Evolutionary conservation across 2,888 invertebrate genomes (phyloP).

Genomic region (Zhuqinia jingwanae): DNA sequence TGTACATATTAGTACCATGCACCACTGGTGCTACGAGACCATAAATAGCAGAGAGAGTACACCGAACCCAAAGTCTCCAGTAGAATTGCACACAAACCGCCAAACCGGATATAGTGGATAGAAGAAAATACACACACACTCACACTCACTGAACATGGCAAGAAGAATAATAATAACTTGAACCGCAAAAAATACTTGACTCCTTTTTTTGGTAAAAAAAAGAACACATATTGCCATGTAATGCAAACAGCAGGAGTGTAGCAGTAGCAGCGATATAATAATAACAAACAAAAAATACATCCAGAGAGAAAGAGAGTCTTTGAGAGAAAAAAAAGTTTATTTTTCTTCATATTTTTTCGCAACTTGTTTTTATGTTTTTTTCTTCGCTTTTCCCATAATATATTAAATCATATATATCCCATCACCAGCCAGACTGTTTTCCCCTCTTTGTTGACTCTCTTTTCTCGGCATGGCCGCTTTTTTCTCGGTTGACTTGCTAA

Average conservation of each 20-base stretch:
- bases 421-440: background rate
- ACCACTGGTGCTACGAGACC: no score
- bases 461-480: background rate
- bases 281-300: constrained; percentile 12
- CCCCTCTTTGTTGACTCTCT: background rate
- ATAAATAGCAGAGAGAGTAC: no score
- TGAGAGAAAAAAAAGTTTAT: background rate
- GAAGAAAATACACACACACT: no score
- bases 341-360: constrained; percentile 41
- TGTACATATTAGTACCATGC: constrained; percentile 23
- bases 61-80: constrained; percentile 8
- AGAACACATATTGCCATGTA: background rate
- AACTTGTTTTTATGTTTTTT: constrained; percentile 52
- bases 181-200: constrained; percentile 16
- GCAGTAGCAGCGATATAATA: no score
- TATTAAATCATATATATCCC: constrained; percentile 17
- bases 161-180: no score
- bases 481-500: constrained; percentile 32
- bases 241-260: background rate
- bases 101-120: constrained; percentile 16
- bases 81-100: background rate
- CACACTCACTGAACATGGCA: no score
- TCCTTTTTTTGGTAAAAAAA: background rate
- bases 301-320: no score
- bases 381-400: constrained; percentile 32